Percentiles rank a stretch among this genome's conserved stretches.
Evolutionary conservation across 2,797 vertebrate species (phyloP).

Genomic region (Vipera latastei): DNA sequence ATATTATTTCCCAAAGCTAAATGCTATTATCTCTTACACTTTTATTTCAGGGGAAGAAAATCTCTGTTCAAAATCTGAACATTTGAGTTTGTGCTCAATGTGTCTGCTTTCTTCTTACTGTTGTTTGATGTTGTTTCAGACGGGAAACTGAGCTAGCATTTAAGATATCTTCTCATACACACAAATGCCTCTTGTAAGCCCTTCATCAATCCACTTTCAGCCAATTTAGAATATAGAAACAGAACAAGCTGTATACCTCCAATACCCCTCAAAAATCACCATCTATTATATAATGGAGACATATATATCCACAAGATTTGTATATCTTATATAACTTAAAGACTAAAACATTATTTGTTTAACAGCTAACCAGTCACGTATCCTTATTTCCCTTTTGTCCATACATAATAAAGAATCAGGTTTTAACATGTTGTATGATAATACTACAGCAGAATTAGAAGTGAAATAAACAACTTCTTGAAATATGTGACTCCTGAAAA

Average conservation of each 20-base stretch:
- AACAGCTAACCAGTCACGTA: background rate
- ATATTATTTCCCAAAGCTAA: background rate
- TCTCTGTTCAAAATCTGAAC: background rate
- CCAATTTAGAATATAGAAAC: background rate
- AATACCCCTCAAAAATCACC: background rate
- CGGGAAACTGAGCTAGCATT: background rate
- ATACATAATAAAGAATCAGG: conserved; percentile 35
- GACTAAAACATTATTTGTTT: background rate
- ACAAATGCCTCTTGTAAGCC: background rate
- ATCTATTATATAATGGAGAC: background rate
- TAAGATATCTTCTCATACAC: background rate
- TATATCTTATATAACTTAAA: background rate
- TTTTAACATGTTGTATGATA: conserved; percentile 10
- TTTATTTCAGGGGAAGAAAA: background rate
- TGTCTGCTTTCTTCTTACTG: background rate
- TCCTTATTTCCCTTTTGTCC: conserved; percentile 21
- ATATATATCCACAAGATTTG: background rate
- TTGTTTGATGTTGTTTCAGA: background rate
- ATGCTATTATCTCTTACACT: background rate
- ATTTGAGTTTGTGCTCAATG: background rate
- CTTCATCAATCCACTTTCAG: background rate
- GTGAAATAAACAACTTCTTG: background rate
- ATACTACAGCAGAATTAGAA: conserved; percentile 28
- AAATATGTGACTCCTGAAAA: background rate
- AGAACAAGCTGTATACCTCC: background rate